These are phyloP conservation scores for Lethenteron reissneri DNA, from an alignment of 2,113 vertebrate species.

Conservation along the genomic window DNA sequence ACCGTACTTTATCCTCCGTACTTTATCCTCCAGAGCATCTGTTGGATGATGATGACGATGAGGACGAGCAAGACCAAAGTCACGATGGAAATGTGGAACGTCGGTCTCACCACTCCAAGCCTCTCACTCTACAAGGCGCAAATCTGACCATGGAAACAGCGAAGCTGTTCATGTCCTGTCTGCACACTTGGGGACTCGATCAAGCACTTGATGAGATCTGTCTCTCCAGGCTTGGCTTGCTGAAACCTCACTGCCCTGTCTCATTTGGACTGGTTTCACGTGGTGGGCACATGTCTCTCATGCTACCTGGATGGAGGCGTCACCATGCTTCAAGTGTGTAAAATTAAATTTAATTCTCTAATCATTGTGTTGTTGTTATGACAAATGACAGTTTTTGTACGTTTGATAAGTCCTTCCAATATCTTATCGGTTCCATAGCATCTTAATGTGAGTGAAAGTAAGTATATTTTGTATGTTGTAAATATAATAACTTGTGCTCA, in stretches of 20 bases:
- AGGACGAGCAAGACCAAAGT: constrained; percentile 44
- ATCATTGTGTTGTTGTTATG: too few relatives aligned
- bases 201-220: constrained; percentile 55
- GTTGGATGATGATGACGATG: too few relatives aligned
- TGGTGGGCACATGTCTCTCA: constrained; percentile 88
- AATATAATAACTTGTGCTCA: too few relatives aligned
- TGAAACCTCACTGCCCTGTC: constrained; percentile 66
- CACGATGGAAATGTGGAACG: constrained; percentile 35
- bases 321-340: too few relatives aligned
- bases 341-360: too few relatives aligned
- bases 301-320: constrained; percentile 67
- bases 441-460: too few relatives aligned
- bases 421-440: too few relatives aligned
- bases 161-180: constrained; percentile 94
- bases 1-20: too few relatives aligned
- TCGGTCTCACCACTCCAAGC: constrained; percentile 18
- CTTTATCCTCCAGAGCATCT: too few relatives aligned
- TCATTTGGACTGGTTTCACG: constrained; percentile 79
- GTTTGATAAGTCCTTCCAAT: too few relatives aligned
- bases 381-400: too few relatives aligned
- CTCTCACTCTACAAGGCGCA: constrained; percentile 58
- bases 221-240: constrained; percentile 65
- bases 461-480: too few relatives aligned
- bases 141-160: constrained; percentile 95
- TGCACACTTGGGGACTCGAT: constrained; percentile 87